These are phyloP conservation scores for Villa cingulata DNA, from an alignment of 2,888 invertebrate genomes.

Conservation along the genomic window DNA sequence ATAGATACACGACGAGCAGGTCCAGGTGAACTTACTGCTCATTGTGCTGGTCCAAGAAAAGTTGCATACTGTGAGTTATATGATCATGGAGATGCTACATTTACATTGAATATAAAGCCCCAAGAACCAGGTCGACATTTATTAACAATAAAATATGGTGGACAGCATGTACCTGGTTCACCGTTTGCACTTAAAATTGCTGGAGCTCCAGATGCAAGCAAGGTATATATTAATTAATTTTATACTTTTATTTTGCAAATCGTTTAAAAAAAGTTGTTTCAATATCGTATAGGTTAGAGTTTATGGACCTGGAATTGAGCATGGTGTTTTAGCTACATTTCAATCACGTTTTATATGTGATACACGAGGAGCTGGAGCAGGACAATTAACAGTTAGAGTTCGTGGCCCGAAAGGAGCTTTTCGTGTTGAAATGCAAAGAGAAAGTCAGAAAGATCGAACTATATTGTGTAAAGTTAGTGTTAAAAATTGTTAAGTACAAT, in stretches of 20 bases:
- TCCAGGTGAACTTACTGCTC: constrained; percentile 89
- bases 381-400: constrained; percentile 94
- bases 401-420: constrained; percentile 99
- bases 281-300: constrained; percentile 58
- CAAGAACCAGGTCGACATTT: constrained; percentile 91
- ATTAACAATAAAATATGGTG: constrained; percentile 83
- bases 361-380: constrained; percentile 96
- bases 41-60: constrained; percentile 86
- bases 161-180: constrained; percentile 81
- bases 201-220: constrained; percentile 93
- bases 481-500: neutral
- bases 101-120: constrained; percentile 86
- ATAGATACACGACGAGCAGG: constrained; percentile 95
- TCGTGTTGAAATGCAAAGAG: constrained; percentile 97
- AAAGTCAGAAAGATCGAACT: constrained; percentile 94
- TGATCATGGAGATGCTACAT: constrained; percentile 97
- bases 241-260: no score
- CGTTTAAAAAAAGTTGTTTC: neutral
- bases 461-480: constrained; percentile 83
- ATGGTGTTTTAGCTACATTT: constrained; percentile 93
- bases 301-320: constrained; percentile 95
- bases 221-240: no score
- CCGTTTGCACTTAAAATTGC: constrained; percentile 86
- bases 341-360: constrained; percentile 97
- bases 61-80: constrained; percentile 96